phyloP scores from a whole-genome alignment of 2,888 invertebrate species.

The Stenotaenia linearis region DNA sequence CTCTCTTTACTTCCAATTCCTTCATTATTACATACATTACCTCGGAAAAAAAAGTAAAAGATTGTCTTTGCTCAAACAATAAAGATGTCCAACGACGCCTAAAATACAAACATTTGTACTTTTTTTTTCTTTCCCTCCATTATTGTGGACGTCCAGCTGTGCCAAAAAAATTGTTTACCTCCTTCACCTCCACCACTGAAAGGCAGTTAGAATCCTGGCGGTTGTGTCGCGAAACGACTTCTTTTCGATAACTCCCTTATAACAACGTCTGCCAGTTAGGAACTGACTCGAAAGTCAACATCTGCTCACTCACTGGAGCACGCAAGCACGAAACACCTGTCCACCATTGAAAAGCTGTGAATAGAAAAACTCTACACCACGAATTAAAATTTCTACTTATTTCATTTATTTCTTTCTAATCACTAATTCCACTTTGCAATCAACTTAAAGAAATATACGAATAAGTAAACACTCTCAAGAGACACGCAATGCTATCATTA shows the following conservation, averaged over 20 bases:
- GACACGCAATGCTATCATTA: constrained; percentile 6
- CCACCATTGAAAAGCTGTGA: neutral
- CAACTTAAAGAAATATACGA: neutral
- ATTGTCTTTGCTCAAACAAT: neutral
- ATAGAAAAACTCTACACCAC: neutral
- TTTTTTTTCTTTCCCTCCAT: neutral
- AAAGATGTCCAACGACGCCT: neutral
- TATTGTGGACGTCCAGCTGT: neutral
- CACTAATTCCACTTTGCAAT: neutral
- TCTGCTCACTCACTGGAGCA: neutral
- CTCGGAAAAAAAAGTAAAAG: neutral
- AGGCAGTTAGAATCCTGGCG: neutral
- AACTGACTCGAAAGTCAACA: constrained; percentile 12
- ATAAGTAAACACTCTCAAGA: neutral
- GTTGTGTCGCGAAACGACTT: neutral
- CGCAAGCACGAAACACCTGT: constrained; percentile 10
- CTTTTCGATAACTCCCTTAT: neutral
- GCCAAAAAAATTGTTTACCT: neutral
- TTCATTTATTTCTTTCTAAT: neutral
- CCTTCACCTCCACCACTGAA: neutral
- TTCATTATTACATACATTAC: neutral
- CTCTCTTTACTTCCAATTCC: neutral
- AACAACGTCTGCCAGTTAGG: neutral
- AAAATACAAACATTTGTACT: neutral
- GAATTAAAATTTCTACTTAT: neutral